Evolutionary conservation across 2,797 vertebrate species (phyloP).

Genomic region (Kryptolebias ocellatus): DNA sequence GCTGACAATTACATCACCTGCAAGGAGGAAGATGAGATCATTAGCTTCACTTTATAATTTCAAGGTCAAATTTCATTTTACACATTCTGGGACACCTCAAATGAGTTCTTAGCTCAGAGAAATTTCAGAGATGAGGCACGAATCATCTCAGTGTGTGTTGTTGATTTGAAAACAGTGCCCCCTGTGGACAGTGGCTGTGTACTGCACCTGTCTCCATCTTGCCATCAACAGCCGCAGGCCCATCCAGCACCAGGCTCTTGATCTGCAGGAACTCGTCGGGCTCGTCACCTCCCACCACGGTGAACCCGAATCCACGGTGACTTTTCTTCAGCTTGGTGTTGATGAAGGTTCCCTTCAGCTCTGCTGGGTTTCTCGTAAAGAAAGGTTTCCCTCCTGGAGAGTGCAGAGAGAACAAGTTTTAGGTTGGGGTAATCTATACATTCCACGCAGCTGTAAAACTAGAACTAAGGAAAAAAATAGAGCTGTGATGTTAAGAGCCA

Average conservation of each 20-base stretch:
- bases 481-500: not conserved
- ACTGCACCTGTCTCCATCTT: slow-evolving; percentile 98
- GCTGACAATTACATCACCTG: slow-evolving; percentile 97
- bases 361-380: slow-evolving; percentile 97
- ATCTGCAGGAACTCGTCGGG: slow-evolving; percentile 98
- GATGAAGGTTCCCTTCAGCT: slow-evolving; percentile 97
- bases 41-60: slow-evolving; percentile 23
- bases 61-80: slow-evolving; percentile 1
- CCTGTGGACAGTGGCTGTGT: slow-evolving; percentile 39
- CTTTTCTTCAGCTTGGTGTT: slow-evolving; percentile 98
- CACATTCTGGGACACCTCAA: not conserved
- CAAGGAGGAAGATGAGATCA: slow-evolving; percentile 1
- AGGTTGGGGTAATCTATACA: not conserved
- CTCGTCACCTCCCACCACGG: slow-evolving; percentile 95
- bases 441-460: not conserved
- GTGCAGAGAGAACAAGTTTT: not conserved
- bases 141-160: slow-evolving; percentile 6
- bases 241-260: slow-evolving; percentile 97
- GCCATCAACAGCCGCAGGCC: slow-evolving; percentile 94
- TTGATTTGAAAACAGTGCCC: slow-evolving; percentile 61
- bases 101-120: not conserved
- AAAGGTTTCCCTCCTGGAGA: slow-evolving; percentile 92
- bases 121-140: slow-evolving; percentile 6
- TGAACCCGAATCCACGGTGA: slow-evolving; percentile 96
- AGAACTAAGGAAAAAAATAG: not conserved